phyloP scores from a whole-genome alignment of 2,888 invertebrate genomes.

The Lypha dubia region DNA sequence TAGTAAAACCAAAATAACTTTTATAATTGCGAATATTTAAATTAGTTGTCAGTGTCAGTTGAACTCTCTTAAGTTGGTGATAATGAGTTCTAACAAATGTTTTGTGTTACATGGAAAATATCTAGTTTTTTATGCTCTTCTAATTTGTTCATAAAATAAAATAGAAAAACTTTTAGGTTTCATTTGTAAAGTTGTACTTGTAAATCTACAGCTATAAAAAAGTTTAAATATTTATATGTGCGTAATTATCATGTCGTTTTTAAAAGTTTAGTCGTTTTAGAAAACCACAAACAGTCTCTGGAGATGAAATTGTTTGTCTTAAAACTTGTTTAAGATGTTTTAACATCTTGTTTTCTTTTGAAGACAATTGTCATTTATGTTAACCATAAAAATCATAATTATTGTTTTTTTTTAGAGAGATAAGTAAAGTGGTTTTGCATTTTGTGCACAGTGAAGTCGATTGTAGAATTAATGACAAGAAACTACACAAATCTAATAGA shows the following conservation, averaged over 20 bases:
- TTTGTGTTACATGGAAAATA: slow-evolving; percentile 7
- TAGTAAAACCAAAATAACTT: slow-evolving; percentile 56
- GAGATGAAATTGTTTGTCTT: slow-evolving; percentile 56
- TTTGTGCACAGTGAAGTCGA: background rate
- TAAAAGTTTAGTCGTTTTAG: slow-evolving; percentile 32
- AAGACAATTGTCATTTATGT: slow-evolving; percentile 49
- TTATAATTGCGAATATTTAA: slow-evolving; percentile 63
- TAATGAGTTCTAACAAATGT: slow-evolving; percentile 64
- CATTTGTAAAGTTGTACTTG: slow-evolving; percentile 6
- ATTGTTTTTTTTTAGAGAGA: slow-evolving; percentile 17
- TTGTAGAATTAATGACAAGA: background rate
- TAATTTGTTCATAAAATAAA: slow-evolving; percentile 23
- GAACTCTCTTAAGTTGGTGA: slow-evolving; percentile 67
- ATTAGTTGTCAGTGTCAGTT: slow-evolving; percentile 66
- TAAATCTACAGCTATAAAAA: slow-evolving; percentile 27
- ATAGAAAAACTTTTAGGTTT: slow-evolving; percentile 31
- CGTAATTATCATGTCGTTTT: slow-evolving; percentile 50
- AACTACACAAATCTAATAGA: too few relatives aligned
- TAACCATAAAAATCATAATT: slow-evolving; percentile 34
- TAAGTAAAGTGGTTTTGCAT: background rate
- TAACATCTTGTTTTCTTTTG: slow-evolving; percentile 26
- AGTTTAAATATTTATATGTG: slow-evolving; percentile 57
- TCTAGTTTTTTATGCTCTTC: slow-evolving; percentile 36
- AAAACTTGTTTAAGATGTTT: slow-evolving; percentile 16
- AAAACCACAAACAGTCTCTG: slow-evolving; percentile 59